These are phyloP conservation scores for Malthinus seriepunctatus DNA, from an alignment of 2,888 invertebrate species.

Conservation along the genomic window DNA sequence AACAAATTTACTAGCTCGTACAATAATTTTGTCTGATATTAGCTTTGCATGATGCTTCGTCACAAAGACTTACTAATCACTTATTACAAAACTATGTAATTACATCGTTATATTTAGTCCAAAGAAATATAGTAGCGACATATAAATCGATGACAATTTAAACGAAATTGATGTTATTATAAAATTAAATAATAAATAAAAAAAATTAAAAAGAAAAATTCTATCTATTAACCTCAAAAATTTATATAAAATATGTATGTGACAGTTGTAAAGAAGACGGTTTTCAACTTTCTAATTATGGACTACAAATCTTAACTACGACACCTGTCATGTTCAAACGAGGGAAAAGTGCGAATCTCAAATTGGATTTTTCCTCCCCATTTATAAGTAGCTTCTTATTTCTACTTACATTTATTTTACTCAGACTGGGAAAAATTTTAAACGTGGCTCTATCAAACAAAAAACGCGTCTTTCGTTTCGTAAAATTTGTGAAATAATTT, in stretches of 20 bases:
- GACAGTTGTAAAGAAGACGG: slow-evolving; percentile 45
- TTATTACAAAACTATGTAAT: slow-evolving; percentile 8
- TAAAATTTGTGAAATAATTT: slow-evolving; percentile 15
- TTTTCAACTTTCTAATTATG: slow-evolving; percentile 54
- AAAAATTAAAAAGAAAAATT: not conserved
- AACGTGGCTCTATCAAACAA: not conserved
- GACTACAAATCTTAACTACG: slow-evolving; percentile 53
- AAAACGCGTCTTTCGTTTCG: too few species aligned
- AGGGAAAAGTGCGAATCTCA: slow-evolving; percentile 47
- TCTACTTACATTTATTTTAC: slow-evolving; percentile 26
- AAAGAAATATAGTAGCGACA: not conserved
- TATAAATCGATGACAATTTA: not conserved
- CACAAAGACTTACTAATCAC: slow-evolving; percentile 8
- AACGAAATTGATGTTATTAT: too few species aligned
- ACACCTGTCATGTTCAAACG: slow-evolving; percentile 49
- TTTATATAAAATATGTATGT: slow-evolving; percentile 44
- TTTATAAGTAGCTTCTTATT: slow-evolving; percentile 32
- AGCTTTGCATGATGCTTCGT: not conserved
- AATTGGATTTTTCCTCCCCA: slow-evolving; percentile 50
- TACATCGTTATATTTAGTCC: slow-evolving; percentile 8
- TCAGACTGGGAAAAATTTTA: not conserved
- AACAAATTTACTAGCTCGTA: slow-evolving; percentile 11
- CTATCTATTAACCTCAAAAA: slow-evolving; percentile 3
- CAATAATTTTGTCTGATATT: slow-evolving; percentile 11
- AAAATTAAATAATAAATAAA: not conserved